Percentiles rank a stretch among this genome's conserved stretches.
These are phyloP conservation scores for Isurus oxyrinchus DNA, from an alignment of 2,113 vertebrate genomes.

Conservation along the genomic window DNA sequence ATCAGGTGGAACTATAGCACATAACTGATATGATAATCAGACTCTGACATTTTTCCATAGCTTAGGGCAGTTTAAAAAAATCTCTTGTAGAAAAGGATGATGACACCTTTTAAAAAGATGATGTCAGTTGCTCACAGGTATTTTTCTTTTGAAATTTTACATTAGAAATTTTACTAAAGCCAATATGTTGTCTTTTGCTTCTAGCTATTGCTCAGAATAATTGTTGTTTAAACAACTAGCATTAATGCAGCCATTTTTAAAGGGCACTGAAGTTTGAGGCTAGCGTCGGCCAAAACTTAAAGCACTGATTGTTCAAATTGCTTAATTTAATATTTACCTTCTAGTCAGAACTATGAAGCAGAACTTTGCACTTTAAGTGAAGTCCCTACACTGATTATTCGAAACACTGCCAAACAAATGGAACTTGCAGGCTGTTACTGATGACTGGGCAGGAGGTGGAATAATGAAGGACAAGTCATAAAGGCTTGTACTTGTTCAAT, in stretches of 20 bases:
- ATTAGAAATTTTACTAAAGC: background rate
- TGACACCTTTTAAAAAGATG: background rate
- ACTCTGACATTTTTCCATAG: background rate
- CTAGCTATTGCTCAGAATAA: background rate
- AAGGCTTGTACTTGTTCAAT: background rate
- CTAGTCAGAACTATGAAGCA: background rate
- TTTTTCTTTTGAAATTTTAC: background rate
- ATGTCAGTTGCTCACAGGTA: background rate
- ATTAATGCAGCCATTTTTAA: background rate
- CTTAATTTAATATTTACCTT: background rate
- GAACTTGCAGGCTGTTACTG: background rate
- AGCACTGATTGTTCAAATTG: background rate
- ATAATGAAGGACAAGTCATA: background rate
- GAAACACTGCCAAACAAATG: background rate
- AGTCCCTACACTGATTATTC: background rate
- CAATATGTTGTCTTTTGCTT: background rate
- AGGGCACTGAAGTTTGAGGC: background rate
- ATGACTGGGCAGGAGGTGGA: background rate
- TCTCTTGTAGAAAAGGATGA: background rate
- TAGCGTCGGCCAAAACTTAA: background rate
- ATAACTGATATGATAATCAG: background rate
- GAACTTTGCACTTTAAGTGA: background rate
- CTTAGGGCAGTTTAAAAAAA: background rate
- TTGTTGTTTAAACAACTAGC: background rate
- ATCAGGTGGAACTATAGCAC: background rate